A percentile compares a stretch with the other conserved stretches of the same genome.
These are phyloP conservation scores for Zygaena filipendulae DNA, from an alignment of 2,888 invertebrate genomes.

Conservation along the genomic window DNA sequence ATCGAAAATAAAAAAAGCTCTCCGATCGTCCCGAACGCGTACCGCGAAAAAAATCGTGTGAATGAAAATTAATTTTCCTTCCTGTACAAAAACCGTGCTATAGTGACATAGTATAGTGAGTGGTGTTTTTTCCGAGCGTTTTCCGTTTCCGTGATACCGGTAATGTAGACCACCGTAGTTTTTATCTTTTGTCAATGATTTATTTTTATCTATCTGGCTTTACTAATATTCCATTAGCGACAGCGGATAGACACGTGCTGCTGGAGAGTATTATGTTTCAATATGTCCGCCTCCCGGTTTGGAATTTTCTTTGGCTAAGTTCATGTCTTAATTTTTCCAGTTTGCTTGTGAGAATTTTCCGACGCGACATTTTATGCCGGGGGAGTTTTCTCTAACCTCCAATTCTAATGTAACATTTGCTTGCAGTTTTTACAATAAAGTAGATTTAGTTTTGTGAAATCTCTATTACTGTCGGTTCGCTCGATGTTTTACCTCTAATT, in stretches of 20 bases:
- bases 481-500: too few relatives aligned
- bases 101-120: conserved; percentile 60
- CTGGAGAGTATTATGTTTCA: conserved; percentile 55
- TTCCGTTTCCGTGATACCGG: conserved; percentile 42
- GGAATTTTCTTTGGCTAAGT: too few relatives aligned
- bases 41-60: conserved; percentile 40
- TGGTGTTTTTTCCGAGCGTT: conserved; percentile 44
- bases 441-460: too few relatives aligned
- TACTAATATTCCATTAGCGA: conserved; percentile 26
- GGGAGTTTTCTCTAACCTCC: too few relatives aligned
- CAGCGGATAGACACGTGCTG: conserved; percentile 38
- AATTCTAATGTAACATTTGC: too few relatives aligned
- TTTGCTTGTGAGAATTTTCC: too few relatives aligned
- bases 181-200: conserved; percentile 25
- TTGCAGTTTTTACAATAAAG: too few relatives aligned
- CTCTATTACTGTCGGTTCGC: too few relatives aligned
- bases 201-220: conserved; percentile 27
- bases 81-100: conserved; percentile 34
- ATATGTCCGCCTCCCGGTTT: conserved; percentile 54
- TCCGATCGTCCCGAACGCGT: conserved; percentile 38
- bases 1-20: conserved; percentile 25
- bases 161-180: conserved; percentile 27
- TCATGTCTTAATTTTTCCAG: too few relatives aligned
- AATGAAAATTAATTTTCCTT: conserved; percentile 26
- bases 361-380: too few relatives aligned